Conservation (phyloP, 2,113 vertebrate genomes). For the Clinocottus analis region DNA sequence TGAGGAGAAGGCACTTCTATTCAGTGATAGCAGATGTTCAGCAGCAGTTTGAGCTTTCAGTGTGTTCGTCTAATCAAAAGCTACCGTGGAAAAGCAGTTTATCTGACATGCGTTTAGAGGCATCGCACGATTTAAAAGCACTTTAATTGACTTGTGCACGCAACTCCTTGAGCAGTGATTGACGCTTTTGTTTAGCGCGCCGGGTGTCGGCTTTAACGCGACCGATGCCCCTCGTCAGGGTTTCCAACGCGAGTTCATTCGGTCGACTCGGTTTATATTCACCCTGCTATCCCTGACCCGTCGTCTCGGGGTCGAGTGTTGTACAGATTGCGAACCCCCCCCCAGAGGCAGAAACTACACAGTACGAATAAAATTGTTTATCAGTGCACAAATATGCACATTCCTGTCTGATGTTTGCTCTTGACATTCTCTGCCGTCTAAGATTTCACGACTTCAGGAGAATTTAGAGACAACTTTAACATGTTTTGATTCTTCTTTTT, state of each 20-base stretch:
- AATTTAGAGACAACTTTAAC: slow-evolving; percentile 9
- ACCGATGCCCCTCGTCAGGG: not conserved
- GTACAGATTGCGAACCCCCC: not conserved
- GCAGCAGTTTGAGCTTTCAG: not conserved
- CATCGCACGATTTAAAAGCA: not conserved
- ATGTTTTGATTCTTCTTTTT: not conserved
- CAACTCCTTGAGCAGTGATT: not conserved
- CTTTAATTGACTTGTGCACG: not conserved
- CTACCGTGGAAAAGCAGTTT: not conserved
- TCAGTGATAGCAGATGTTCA: slow-evolving; percentile 4
- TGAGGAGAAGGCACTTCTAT: not conserved
- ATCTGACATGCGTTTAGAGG: not conserved
- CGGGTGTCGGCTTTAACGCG: not conserved
- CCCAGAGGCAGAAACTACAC: not conserved
- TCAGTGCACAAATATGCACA: slow-evolving; percentile 42
- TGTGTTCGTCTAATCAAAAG: not conserved
- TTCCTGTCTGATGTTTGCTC: slow-evolving; percentile 25
- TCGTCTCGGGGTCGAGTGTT: not conserved
- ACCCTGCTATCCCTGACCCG: not conserved
- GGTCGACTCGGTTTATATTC: not conserved
- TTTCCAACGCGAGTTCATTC: not conserved
- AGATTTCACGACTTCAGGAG: slow-evolving; percentile 12
- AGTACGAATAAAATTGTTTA: slow-evolving; percentile 14
- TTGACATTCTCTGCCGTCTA: not conserved
- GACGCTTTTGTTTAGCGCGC: not conserved